Evolutionary conservation across 1,140 invertebrate species (phyloP), one percentile per base, ranked within the genome.

Genomic region (Drosophila serrata): DNA sequence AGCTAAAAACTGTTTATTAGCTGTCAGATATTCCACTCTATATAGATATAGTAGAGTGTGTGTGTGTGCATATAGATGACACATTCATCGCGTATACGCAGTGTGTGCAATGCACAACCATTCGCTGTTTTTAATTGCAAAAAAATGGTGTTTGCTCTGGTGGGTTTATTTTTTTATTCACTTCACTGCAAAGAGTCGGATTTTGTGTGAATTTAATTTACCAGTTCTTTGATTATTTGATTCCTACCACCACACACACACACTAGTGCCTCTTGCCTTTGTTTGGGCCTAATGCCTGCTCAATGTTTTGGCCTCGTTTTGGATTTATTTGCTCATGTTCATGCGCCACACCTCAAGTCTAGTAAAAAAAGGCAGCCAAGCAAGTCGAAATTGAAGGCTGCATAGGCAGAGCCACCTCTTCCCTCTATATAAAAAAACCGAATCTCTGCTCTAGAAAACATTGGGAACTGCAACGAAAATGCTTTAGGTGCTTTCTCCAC

Each of bases 371-470:
- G 51, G 70, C 72, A 75, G 73, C 73, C 74, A 77, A 55, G 73
- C 74, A 77, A 77, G 74, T 76, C 74, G 40, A 77, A 68, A 76
- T 77, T 60, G 73, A 77, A 77, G 74, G 73, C 74, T 77, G 74
- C 74, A 37, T 37, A 42, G 37, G 55, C 49, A 12, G 42, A 63
- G 39, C 9, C 7, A 9, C 17, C 17, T 17, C 42, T 5, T 6
- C 5, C 6, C 6, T 8, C 6, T 7, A 67, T 65, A n/a, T n/a
- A n/a, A n/a, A n/a, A 12, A 42, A 46, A 70, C 37, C 8, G 61
- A 70, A 72, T 72, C 49, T 72, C 43, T 72, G 68, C 68, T 72
- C 68, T 35, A 72, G 43, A 72, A 46, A 72, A 17, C 68, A 72
- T 70, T 72, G 27, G 42, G 64, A 39, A 48, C 64, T 69, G 46